These are phyloP conservation scores for Volucella inflata DNA, from an alignment of 2,888 invertebrate species.

Conservation along the genomic window DNA sequence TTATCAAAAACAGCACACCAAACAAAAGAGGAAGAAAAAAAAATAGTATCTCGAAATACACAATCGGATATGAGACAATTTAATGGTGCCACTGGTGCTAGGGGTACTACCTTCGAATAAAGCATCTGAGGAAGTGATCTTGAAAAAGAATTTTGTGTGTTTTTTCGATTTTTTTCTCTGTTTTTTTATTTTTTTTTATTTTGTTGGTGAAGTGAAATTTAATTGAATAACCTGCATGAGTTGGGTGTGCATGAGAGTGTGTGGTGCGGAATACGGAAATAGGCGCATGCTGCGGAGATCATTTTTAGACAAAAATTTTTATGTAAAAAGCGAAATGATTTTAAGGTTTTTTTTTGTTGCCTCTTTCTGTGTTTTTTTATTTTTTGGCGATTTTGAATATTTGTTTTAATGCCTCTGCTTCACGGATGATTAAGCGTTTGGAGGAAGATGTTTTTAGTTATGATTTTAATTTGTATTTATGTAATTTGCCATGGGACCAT, in stretches of 20 bases:
- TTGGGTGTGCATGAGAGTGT: conserved; percentile 1
- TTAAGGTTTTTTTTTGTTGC: too few relatives aligned
- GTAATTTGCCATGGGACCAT: background rate
- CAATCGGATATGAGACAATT: conserved; percentile 40
- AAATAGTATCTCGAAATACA: background rate
- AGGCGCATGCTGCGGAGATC: conserved; percentile 13
- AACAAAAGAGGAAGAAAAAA: background rate
- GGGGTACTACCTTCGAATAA: conserved; percentile 30
- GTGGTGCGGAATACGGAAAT: conserved; percentile 37
- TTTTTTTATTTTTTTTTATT: conserved; percentile 11
- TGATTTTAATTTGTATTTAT: background rate
- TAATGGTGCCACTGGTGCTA: conserved; percentile 9
- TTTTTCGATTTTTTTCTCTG: background rate
- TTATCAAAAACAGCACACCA: background rate
- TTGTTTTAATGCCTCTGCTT: background rate
- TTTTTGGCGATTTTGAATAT: background rate
- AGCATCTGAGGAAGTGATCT: conserved; percentile 54
- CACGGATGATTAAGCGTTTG: conserved; percentile 1
- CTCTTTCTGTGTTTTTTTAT: background rate
- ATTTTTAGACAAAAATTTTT: conserved; percentile 10
- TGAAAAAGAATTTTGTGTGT: conserved; percentile 52
- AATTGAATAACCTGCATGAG: conserved; percentile 60
- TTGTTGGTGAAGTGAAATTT: conserved; percentile 56
- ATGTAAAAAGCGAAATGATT: background rate
- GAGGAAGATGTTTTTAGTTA: too few relatives aligned